phyloP scores from a whole-genome alignment of 2,888 invertebrate genomes.

The Stegophylla sp. region DNA sequence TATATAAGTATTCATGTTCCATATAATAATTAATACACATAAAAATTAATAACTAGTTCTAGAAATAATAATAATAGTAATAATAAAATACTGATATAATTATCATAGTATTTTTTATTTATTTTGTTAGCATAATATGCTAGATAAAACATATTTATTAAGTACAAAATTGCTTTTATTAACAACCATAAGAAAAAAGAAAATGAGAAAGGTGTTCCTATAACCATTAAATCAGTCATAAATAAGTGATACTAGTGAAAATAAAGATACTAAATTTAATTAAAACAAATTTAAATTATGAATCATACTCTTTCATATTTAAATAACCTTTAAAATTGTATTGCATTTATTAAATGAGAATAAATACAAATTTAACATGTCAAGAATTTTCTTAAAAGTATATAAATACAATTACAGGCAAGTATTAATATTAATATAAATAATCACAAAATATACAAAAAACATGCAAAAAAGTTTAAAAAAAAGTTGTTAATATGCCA shows the following conservation, averaged over 20 bases:
- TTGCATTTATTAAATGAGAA: neutral
- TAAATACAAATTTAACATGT: slow-evolving; percentile 3
- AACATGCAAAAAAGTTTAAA: slow-evolving; percentile 18
- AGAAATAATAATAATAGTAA: neutral
- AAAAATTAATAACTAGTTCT: slow-evolving; percentile 5
- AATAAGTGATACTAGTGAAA: neutral
- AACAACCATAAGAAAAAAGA: neutral
- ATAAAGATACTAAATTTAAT: slow-evolving; percentile 14
- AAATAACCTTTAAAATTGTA: neutral
- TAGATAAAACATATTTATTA: neutral
- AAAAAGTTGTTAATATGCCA: neutral
- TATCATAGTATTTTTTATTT: neutral
- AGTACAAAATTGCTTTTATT: slow-evolving; percentile 23
- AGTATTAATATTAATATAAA: slow-evolving; percentile 15
- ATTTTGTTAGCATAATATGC: neutral
- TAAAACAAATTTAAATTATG: neutral
- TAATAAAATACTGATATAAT: slow-evolving; percentile 20
- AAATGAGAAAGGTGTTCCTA: neutral
- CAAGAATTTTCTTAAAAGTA: neutral
- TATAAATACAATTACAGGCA: slow-evolving; percentile 18
- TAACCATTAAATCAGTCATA: slow-evolving; percentile 8
- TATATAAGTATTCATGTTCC: neutral
- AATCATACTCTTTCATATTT: neutral
- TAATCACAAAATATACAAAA: slow-evolving; percentile 16
- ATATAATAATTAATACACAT: slow-evolving; percentile 15